Base-by-base conservation (phyloP, 2,113 vertebrate genomes). In the Hucho hucho region DNA sequence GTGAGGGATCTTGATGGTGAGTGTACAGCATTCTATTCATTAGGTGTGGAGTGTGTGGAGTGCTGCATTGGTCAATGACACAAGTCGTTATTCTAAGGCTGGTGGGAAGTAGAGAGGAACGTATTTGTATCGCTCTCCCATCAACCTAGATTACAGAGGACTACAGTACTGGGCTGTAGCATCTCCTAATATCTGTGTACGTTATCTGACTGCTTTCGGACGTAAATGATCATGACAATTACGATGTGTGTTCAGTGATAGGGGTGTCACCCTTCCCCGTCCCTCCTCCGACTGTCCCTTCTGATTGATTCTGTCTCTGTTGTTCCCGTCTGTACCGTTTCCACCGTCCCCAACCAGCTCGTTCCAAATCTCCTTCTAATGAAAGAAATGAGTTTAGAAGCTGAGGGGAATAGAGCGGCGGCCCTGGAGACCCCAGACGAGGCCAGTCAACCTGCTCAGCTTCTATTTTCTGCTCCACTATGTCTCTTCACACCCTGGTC, bases 221-320 rank as follows among this genome's bases (percentile, higher is more conserved):
- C n/a, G 2, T 2, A 0, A 7, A 61, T 61, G 58, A 61, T 61
- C 58, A 11, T 61, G n/a, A 61, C 9, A n/a, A 61, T 24, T 61
- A 61, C 58, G n/a, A 61, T 61, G 58, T 28, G 24, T 64, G 20
- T 28, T 64, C 25, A 1, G 24, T 26, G 25, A 28, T 14, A 28
- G 63, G 16, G 28, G 64, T 37, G 16, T 66, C 64, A n/a, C 26
- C 64, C 28, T 26, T 16, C 24, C 6, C 24, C 24, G 9, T 5
- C 4, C 37, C 37, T 25, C 22, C 63, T 6, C 64, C 12, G 4
- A 18, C 14, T 18, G 4, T 66, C 26, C 26, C 64, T 66, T 24
- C 64, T 79, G 75, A 84, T 64, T 64, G 85, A 86, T 83, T 83
- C 75, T 81, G 73, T 56, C 76, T 53, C 46, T 69, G 75, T 87